A percentile compares a stretch with the other conserved stretches of the same genome.
Evolutionary conservation across 2,797 vertebrate genomes (phyloP).

Genomic region (Spea hammondii): DNA sequence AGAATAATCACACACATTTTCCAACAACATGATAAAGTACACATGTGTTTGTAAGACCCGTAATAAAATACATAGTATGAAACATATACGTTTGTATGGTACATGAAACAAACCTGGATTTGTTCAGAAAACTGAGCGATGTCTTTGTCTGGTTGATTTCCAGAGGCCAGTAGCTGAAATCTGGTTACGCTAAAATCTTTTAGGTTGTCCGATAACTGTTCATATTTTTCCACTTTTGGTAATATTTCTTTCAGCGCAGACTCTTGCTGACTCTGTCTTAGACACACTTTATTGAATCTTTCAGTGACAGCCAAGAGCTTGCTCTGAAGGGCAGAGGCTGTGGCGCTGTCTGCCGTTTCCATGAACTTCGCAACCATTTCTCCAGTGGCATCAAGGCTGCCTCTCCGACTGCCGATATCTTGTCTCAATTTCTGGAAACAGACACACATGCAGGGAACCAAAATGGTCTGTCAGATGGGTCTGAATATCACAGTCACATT

Average conservation of each 20-base stretch:
- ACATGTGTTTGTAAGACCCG: no score
- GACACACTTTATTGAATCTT: conserved; percentile 75
- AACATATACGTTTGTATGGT: no score
- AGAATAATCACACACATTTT: no score
- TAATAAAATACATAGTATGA: not conserved
- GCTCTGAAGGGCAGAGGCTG: conserved; percentile 76
- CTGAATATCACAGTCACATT: not conserved
- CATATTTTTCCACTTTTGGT: conserved; percentile 83
- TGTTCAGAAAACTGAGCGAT: conserved; percentile 86
- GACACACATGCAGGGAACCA: not conserved
- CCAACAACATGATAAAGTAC: no score
- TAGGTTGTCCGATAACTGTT: conserved; percentile 81
- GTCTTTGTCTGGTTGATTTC: conserved; percentile 83
- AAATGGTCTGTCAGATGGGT: not conserved
- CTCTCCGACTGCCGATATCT: conserved; percentile 87
- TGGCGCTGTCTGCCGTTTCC: conserved; percentile 77
- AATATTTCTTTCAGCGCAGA: conserved; percentile 78
- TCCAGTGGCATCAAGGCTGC: conserved; percentile 86
- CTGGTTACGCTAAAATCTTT: conserved; percentile 79
- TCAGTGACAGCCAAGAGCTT: conserved; percentile 75
- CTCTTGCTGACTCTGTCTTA: conserved; percentile 77
- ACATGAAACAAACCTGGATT: conserved; percentile 76
- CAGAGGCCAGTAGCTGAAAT: conserved; percentile 73
- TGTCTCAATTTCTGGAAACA: conserved; percentile 85
- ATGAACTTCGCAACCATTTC: conserved; percentile 84